Conservation (phyloP, 2,888 invertebrate species). For the Cheilosia impressa region DNA sequence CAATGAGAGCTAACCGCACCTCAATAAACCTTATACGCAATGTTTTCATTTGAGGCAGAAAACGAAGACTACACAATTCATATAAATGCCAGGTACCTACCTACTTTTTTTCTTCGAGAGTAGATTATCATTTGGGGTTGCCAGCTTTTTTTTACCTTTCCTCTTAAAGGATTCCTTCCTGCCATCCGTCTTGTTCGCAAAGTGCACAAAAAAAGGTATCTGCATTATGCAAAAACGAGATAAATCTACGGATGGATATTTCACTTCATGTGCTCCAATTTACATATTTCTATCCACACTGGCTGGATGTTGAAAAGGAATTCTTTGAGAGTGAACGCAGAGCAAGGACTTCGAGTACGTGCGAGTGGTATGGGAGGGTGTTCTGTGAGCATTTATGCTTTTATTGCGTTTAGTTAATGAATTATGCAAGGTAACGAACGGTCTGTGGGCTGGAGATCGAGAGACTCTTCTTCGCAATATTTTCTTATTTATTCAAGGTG, state of each 20-base stretch:
- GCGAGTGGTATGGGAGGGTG: slow-evolving; percentile 15
- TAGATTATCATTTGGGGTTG: slow-evolving; percentile 58
- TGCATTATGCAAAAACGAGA: slow-evolving; percentile 68
- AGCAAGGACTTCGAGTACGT: neutral
- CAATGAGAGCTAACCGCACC: slow-evolving; percentile 5
- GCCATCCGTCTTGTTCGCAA: slow-evolving; percentile 29
- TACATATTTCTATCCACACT: slow-evolving; percentile 60
- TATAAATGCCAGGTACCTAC: slow-evolving; percentile 43
- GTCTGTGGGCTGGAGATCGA: slow-evolving; percentile 42
- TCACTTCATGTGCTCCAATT: slow-evolving; percentile 69
- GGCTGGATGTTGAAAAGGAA: neutral
- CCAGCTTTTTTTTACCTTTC: slow-evolving; percentile 22
- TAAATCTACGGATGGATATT: slow-evolving; percentile 70
- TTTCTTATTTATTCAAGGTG: slow-evolving; percentile 15
- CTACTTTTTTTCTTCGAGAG: slow-evolving; percentile 42
- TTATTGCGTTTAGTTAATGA: slow-evolving; percentile 73
- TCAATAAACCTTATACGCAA: slow-evolving; percentile 10
- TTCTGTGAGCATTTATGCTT: slow-evolving; percentile 66
- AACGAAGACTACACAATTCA: slow-evolving; percentile 38
- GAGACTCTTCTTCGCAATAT: slow-evolving; percentile 25
- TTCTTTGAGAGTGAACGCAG: neutral
- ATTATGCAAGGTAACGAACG: slow-evolving; percentile 72
- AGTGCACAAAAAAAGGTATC: slow-evolving; percentile 44
- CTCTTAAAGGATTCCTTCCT: slow-evolving; percentile 14
- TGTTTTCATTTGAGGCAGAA: slow-evolving; percentile 27